Conservation (phyloP, 2,797 vertebrate species). For the Melanotaenia parkinsoni region DNA sequence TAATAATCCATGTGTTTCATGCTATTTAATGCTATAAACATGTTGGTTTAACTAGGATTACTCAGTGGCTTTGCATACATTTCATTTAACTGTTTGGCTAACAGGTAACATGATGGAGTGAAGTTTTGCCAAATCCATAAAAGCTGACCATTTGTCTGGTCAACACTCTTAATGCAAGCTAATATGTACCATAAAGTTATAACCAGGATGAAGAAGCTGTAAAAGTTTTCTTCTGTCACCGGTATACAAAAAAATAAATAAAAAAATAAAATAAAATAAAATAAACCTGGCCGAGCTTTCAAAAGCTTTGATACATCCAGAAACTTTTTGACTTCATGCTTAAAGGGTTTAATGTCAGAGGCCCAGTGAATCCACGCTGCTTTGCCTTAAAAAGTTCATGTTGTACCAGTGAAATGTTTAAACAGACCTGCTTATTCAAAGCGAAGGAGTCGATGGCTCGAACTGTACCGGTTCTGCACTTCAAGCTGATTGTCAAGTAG, state of each 20-base stretch:
- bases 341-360: neutral
- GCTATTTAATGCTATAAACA: neutral
- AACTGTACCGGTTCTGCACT: slow-evolving; percentile 1
- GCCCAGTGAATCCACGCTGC: slow-evolving; percentile 34
- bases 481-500: slow-evolving; percentile 23
- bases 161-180: neutral
- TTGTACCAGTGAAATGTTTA: neutral
- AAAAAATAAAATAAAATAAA: neutral
- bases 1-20: neutral
- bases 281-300: neutral
- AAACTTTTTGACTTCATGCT: slow-evolving; percentile 15
- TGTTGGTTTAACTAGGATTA: neutral
- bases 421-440: neutral
- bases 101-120: neutral
- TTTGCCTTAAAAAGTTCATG: slow-evolving; percentile 62
- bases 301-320: slow-evolving; percentile 5
- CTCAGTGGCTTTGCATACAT: neutral
- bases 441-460: too few species aligned
- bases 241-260: neutral
- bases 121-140: neutral
- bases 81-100: neutral
- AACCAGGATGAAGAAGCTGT: neutral
- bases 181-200: neutral
- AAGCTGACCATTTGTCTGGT: neutral
- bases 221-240: slow-evolving; percentile 6